Conservation (phyloP, 2,113 vertebrate genomes). For the Climacteris rufus region DNA sequence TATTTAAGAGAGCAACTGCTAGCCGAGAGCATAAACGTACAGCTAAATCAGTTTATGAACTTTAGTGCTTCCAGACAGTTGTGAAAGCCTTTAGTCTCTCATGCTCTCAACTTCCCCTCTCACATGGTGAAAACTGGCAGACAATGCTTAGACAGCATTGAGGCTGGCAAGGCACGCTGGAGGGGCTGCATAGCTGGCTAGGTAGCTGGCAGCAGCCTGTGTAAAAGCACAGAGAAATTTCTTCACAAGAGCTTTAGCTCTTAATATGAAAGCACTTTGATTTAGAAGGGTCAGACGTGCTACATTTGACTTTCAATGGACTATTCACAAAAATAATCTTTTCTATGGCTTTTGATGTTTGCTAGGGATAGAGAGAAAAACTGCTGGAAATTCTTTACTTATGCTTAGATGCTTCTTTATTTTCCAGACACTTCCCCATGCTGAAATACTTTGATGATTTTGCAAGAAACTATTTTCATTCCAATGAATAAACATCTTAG, state of each 20-base stretch:
- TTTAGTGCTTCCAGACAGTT: background rate
- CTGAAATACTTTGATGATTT: background rate
- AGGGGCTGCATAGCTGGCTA: background rate
- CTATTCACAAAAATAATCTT: background rate
- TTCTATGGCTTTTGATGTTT: background rate
- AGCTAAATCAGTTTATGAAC: background rate
- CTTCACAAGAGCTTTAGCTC: background rate
- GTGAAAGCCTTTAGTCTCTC: background rate
- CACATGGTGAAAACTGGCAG: background rate
- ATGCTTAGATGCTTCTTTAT: background rate
- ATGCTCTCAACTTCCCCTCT: background rate
- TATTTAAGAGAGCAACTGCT: background rate
- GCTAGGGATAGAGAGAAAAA: background rate
- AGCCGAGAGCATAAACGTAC: background rate
- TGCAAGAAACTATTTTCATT: background rate
- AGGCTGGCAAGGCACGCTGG: background rate
- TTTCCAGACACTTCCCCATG: background rate
- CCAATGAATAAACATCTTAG: background rate
- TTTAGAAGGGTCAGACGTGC: background rate
- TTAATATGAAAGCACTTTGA: background rate
- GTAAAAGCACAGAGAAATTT: background rate
- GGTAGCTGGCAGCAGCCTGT: background rate
- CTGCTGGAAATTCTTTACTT: background rate
- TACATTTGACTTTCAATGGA: background rate
- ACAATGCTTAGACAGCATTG: background rate